These are phyloP conservation scores for Caloenas nicobarica DNA, from an alignment of 2,113 vertebrate species.

Conservation along the genomic window DNA sequence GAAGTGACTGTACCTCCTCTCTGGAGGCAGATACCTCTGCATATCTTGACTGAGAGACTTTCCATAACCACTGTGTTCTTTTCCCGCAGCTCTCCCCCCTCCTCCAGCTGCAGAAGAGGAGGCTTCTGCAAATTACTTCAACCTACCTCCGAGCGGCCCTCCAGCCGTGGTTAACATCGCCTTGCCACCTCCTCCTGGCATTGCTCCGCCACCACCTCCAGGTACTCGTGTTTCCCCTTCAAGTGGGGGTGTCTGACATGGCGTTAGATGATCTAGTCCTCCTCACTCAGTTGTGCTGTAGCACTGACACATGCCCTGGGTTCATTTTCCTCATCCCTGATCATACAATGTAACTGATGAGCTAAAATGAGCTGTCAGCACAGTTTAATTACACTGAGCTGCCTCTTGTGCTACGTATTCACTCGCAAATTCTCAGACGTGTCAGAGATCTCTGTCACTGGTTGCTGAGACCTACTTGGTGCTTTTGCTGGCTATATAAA, in stretches of 20 bases:
- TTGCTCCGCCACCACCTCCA: slow-evolving; percentile 88
- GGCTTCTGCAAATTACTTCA: slow-evolving; percentile 94
- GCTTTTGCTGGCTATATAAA: slow-evolving; percentile 9
- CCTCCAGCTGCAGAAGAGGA: slow-evolving; percentile 91
- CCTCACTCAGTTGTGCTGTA: neutral
- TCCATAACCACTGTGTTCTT: neutral
- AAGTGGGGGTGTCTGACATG: too few relatives aligned
- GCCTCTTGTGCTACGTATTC: neutral
- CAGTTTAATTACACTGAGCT: neutral
- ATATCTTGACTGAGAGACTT: neutral
- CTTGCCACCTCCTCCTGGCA: slow-evolving; percentile 89
- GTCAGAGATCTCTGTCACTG: neutral
- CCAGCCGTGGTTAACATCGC: slow-evolving; percentile 90
- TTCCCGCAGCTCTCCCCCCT: slow-evolving; percentile 81
- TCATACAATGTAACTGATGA: neutral
- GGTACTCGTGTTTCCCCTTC: slow-evolving; percentile 71
- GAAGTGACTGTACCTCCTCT: neutral
- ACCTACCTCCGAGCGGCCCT: slow-evolving; percentile 86
- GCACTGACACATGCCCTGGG: neutral
- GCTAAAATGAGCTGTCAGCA: slow-evolving; percentile 29
- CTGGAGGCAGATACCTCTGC: neutral
- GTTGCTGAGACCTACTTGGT: neutral
- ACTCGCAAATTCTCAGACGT: neutral
- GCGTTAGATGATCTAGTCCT: neutral
- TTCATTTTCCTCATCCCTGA: slow-evolving; percentile 7